These are phyloP conservation scores for Raja brachyura DNA, from an alignment of 2,113 vertebrate species.

Conservation along the genomic window DNA sequence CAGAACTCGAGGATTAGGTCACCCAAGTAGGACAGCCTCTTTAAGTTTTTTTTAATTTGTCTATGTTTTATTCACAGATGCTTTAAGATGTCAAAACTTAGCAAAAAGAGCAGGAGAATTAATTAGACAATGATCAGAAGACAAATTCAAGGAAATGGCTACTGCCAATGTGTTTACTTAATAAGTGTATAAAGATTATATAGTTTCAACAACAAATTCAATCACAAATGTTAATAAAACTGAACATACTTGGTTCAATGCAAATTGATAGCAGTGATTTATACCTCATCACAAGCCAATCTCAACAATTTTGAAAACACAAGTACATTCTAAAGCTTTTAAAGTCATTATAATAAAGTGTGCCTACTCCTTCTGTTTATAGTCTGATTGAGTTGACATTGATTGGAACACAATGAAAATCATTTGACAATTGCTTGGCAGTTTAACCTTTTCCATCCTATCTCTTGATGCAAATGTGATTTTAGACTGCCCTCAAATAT, in stretches of 20 bases:
- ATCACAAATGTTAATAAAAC: neutral
- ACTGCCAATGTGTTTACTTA: neutral
- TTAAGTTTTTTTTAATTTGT: neutral
- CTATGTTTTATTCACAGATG: neutral
- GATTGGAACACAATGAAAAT: neutral
- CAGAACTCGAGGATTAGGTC: no score
- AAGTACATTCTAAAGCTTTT: neutral
- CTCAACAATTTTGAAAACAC: neutral
- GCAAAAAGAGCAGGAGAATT: neutral
- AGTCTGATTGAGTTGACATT: neutral
- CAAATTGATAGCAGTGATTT: neutral
- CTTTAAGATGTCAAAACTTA: neutral
- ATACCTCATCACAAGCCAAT: neutral
- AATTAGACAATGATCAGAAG: no score
- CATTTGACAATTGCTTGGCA: neutral
- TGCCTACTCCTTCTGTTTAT: neutral
- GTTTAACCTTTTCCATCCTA: neutral
- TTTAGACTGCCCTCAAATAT: neutral
- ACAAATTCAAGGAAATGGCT: neutral
- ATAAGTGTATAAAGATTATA: neutral
- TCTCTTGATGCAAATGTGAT: neutral
- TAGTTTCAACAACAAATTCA: neutral
- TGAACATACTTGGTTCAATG: neutral
- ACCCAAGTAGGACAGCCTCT: no score
- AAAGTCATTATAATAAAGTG: neutral